These are phyloP conservation scores for Hirtodrosophila trivittata DNA, from an alignment of 2,888 invertebrate genomes.

Conservation along the genomic window DNA sequence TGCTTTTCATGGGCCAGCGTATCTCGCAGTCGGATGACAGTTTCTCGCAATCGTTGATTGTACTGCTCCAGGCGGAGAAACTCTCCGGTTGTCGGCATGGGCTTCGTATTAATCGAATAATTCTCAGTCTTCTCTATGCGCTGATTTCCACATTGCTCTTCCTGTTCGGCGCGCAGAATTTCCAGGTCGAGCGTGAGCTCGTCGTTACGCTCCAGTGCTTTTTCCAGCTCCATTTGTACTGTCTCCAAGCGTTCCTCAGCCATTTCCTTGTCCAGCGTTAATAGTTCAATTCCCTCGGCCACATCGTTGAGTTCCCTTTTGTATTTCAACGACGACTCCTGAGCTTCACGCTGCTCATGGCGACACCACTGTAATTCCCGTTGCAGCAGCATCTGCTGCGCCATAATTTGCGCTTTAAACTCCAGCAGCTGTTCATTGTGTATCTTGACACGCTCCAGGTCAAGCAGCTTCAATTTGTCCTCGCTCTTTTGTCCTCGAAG, in stretches of 20 bases:
- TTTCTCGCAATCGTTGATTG: conserved; percentile 95
- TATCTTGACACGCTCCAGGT: conserved; percentile 93
- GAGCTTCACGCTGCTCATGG: conserved; percentile 93
- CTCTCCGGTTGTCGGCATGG: conserved; percentile 78
- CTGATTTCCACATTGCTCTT: conserved; percentile 81
- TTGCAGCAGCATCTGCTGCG: conserved; percentile 93
- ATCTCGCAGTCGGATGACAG: conserved; percentile 96
- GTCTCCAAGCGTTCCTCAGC: conserved; percentile 96
- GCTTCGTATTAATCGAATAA: conserved; percentile 66
- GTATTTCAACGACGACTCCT: conserved; percentile 92
- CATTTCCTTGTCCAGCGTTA: conserved; percentile 99
- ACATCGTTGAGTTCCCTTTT: conserved; percentile 96
- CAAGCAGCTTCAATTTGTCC: conserved; percentile 95
- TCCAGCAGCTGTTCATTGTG: conserved; percentile 96
- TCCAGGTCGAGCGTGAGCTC: conserved; percentile 94
- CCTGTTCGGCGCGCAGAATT: conserved; percentile 91
- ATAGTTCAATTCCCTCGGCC: conserved; percentile 97
- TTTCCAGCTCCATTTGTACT: conserved; percentile 93
- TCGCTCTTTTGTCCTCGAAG: conserved; percentile 92
- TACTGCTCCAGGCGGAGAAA: conserved; percentile 96
- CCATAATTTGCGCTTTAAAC: conserved; percentile 97
- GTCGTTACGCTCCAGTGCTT: conserved; percentile 94
- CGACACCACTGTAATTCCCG: conserved; percentile 93
- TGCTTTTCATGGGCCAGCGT: conserved; percentile 97
- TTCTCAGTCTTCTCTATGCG: conserved; percentile 62